Evolutionary conservation across 2,113 vertebrate species (phyloP), one percentile per base, ranked within the genome.

Genomic region (Regulus satrapa): DNA sequence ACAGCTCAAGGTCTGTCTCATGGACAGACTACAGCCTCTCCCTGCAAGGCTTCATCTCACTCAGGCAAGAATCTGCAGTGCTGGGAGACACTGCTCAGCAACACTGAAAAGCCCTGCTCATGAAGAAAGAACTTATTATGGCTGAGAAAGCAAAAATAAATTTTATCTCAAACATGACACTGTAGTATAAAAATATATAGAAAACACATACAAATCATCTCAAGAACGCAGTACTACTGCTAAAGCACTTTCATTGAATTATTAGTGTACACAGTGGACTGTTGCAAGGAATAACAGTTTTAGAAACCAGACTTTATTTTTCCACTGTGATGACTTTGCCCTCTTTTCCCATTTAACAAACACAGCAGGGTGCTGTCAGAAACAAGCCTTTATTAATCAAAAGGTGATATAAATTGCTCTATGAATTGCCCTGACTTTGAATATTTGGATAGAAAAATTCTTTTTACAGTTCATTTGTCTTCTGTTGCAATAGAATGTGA

Each of bases 1-100:
- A 49, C 38, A 79, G 91, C 25, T 79, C 3, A 3, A 78, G 31
- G 34, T 54, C 79, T 52, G 45, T 40, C 10, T 79, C 31, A 21
- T 10, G 31, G 43, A 62, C 14, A 23, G 17, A 34, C 16, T 71
- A 77, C 36, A 71, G 52, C 10, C 36, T 71, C 14, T 52, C 41
- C 24, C 14, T 52, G 24, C 0, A 0, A 86, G 34, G 56, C 32
- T 9, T 29, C 1, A 1, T 17, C 34, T 51, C 59, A 38, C 18
- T 64, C n/a, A 38, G 55, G 41, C 29, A 88, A 64, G 26, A 31
- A 31, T 38, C 36, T 90, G 54, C 29, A 46, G 23, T 38, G 45
- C 46, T 52, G 41, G 46, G 26, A 75, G 51, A 74, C 36, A 46
- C 12, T 56, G 52, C 55, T 48, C 51, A 88, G 41, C 36, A 71